Evolutionary conservation across 37 sponge, comb jelly and placozoan genomes (phyloP).

Genomic region (Theonella swinhoei): DNA sequence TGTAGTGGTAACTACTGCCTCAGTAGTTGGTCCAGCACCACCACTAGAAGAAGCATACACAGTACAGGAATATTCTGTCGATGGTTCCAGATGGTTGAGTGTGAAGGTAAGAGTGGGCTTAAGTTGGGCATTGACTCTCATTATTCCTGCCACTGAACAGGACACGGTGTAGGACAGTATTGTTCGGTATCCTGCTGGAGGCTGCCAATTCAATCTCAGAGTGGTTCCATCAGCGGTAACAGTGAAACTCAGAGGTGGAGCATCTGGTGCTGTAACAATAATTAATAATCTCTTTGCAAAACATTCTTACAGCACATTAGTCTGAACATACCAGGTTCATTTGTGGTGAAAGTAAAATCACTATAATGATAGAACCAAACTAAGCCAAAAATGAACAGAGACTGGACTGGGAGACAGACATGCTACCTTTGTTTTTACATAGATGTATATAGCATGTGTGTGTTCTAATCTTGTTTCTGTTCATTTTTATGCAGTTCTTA

Average conservation of each 20-base stretch:
- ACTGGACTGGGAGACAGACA: neutral
- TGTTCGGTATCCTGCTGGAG: neutral
- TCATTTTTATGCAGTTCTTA: too few relatives aligned
- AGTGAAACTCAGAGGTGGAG: slow-evolving; percentile 14
- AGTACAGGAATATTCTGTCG: neutral
- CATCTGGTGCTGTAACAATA: slow-evolving; percentile 3
- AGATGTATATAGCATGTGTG: neutral
- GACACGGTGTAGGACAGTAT: slow-evolving; percentile 25
- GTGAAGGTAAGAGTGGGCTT: neutral
- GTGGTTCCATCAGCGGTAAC: neutral
- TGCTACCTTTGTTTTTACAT: too few relatives aligned
- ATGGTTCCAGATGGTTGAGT: neutral
- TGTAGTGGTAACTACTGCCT: neutral
- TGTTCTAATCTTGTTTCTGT: too few relatives aligned
- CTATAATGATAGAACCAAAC: neutral
- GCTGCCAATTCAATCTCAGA: slow-evolving; percentile 7
- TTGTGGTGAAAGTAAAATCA: neutral
- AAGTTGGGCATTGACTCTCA: neutral
- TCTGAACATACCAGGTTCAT: neutral
- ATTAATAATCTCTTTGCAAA: too few relatives aligned
- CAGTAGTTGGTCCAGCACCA: neutral
- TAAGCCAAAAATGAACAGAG: neutral
- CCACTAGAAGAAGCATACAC: neutral
- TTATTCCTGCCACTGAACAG: neutral
- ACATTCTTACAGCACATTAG: too few relatives aligned